Conservation (phyloP, 2,888 invertebrate species). For the Scaptomyza parva region DNA sequence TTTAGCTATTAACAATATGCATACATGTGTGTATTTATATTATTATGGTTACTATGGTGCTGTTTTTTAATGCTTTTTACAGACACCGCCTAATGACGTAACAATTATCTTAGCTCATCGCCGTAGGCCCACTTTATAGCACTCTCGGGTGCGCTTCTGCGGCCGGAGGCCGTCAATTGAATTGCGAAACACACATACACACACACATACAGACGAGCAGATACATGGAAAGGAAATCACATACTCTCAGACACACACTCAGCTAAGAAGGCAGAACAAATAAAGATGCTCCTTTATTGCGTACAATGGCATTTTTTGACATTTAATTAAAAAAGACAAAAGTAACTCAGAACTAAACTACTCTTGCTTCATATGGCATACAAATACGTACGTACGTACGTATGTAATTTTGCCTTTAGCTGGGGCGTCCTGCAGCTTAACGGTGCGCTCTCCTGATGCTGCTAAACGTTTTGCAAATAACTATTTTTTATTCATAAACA, state of each 20-base stretch:
- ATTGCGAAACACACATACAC: conserved; percentile 48
- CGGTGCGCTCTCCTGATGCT: conserved; percentile 48
- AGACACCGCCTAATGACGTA: conserved; percentile 75
- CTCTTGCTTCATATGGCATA: conserved; percentile 1
- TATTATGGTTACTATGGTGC: conserved; percentile 24
- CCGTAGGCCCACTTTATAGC: conserved; percentile 65
- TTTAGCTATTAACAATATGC: conserved; percentile 35
- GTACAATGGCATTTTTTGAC: conserved; percentile 47
- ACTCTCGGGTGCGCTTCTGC: conserved; percentile 73
- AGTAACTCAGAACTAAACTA: conserved; percentile 32
- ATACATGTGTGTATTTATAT: conserved; percentile 41
- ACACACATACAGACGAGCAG: conserved; percentile 10
- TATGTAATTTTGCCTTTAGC: conserved; percentile 28
- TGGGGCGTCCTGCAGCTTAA: conserved; percentile 26
- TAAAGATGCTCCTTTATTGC: conserved; percentile 49
- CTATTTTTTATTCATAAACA: conserved; percentile 81
- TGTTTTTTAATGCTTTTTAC: conserved; percentile 50
- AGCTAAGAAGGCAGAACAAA: conserved; percentile 8
- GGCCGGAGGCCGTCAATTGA: conserved; percentile 71
- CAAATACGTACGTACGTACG: background rate
- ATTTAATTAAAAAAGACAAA: conserved; percentile 61
- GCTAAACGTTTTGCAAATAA: conserved; percentile 80
- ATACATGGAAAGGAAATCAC: too few relatives aligned
- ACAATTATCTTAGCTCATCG: conserved; percentile 74
- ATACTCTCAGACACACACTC: background rate